phyloP scores from a whole-genome alignment of 2,113 vertebrate genomes.

The Microcebus ravelobensis region DNA sequence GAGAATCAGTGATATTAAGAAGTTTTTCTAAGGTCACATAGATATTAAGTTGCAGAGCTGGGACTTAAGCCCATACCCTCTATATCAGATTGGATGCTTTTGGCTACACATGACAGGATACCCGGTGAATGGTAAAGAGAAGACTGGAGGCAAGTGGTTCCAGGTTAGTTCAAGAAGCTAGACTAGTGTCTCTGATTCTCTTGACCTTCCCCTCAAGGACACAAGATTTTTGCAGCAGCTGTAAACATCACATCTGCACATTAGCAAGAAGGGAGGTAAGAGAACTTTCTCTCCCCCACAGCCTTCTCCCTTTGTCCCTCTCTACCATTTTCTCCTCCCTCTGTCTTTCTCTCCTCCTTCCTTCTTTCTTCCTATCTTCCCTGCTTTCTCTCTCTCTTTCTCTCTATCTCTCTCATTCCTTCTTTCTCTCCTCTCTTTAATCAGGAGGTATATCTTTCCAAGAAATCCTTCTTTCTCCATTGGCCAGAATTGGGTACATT shows the following conservation, averaged over 20 bases:
- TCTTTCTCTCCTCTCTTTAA: background rate
- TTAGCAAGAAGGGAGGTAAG: background rate
- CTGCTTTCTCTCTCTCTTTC: background rate
- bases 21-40: background rate
- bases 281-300: background rate
- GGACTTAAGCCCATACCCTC: background rate
- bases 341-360: background rate
- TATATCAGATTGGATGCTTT: background rate
- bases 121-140: background rate
- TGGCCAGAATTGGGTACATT: background rate
- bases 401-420: background rate
- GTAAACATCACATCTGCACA: background rate
- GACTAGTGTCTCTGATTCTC: background rate
- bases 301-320: background rate
- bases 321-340: no score
- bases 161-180: background rate
- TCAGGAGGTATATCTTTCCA: background rate
- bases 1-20: background rate
- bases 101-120: background rate
- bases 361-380: background rate
- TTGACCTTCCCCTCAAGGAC: background rate
- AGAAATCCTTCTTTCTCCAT: slow-evolving; percentile 8
- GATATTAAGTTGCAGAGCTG: background rate
- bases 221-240: background rate
- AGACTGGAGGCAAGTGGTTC: background rate